Conservation (phyloP, 2,888 invertebrate genomes). For the Nebria brevicollis region DNA sequence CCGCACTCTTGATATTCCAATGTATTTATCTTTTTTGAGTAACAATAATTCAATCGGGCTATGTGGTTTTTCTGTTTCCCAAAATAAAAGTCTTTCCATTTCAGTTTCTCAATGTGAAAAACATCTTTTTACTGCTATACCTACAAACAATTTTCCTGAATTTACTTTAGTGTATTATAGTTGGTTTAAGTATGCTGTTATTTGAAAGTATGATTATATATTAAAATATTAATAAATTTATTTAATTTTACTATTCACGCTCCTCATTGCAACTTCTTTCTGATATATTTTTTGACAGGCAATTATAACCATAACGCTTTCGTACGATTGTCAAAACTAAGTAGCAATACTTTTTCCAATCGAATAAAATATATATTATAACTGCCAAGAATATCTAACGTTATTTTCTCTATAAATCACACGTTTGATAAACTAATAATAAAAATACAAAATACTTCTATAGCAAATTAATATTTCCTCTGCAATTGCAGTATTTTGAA, state of each 20-base stretch:
- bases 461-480: too few relatives aligned
- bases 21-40: slow-evolving; percentile 46
- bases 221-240: too few relatives aligned
- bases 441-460: too few relatives aligned
- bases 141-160: neutral
- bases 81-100: slow-evolving; percentile 46
- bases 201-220: too few relatives aligned
- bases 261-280: neutral
- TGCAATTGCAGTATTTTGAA: too few relatives aligned
- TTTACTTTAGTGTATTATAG: neutral
- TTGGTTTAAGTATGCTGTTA: too few relatives aligned
- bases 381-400: slow-evolving; percentile 13
- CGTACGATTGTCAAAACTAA: neutral
- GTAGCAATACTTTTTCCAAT: slow-evolving; percentile 3
- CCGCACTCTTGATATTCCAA: slow-evolving; percentile 20
- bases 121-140: slow-evolving; percentile 45
- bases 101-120: slow-evolving; percentile 43
- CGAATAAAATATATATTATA: slow-evolving; percentile 33
- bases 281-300: slow-evolving; percentile 18
- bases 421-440: too few relatives aligned
- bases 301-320: neutral
- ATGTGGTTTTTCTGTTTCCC: slow-evolving; percentile 36
- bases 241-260: too few relatives aligned
- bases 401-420: too few relatives aligned
- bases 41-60: slow-evolving; percentile 40